Evolutionary conservation across 2,797 vertebrate species (phyloP), one percentile per base, ranked within the genome.

Genomic region (Borostomias antarcticus): DNA sequence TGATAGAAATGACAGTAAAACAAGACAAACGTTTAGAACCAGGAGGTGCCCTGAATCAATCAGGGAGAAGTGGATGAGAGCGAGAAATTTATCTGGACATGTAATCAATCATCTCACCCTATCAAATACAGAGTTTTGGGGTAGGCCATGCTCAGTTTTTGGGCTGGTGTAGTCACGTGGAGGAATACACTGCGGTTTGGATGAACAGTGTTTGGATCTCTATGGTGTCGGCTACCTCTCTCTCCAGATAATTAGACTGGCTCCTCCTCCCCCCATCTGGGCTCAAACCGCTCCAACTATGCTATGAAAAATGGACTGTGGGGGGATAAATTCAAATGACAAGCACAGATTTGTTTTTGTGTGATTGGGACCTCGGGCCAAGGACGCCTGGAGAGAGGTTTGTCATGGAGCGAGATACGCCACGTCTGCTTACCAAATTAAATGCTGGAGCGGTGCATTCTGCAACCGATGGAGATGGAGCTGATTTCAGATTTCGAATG

Each of bases 251-350:
- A 30, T 17, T 11, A 28, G 3, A 17, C 26, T 54, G 25, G 25
- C 53, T 52, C 50, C n/a, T 23, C 19, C 26, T 66, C 47, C 29
- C 28, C 35, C 2, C 4, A 25, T 64, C 53, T 68, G 43, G 64
- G 56, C 15, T 66, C 45, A 74, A 66, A 76, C 67, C 58, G 71
- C 35, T 63, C 25, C 10, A 60, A 25, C 19, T 69, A 58, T 37
- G 26, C 0, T n/a, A 35, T 57, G 63, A 61, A 56, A 66, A 74
- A 74, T 19, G n/a, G 30, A 57, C 23, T 19, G n/a, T n/a, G n/a
- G n/a, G n/a, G n/a, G n/a, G n/a, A 37, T 32, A 2, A 52, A 21
- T 15, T 26, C 54, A 32, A n/a, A 60, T 32, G 47, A 17, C 47
- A 70, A 1, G 10, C 52, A 57, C 50, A 52, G 69, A 75, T 75